These are phyloP conservation scores for Gallinago paraguaiae DNA, from an alignment of 2,113 vertebrate genomes.

Conservation along the genomic window DNA sequence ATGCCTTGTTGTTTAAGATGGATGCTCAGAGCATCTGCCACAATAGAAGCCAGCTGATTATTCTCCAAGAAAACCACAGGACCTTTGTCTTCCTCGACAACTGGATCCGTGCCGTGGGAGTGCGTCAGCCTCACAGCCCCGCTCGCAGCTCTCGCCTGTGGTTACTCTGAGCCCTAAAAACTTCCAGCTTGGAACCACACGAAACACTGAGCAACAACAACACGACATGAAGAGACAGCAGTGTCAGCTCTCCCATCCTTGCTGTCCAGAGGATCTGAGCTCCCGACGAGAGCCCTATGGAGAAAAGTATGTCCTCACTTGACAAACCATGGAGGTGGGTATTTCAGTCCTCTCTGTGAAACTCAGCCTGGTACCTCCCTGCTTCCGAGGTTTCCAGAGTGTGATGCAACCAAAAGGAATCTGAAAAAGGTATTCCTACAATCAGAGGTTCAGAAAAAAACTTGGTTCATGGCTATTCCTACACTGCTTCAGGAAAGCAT, in stretches of 20 bases:
- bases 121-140: slow-evolving; percentile 9
- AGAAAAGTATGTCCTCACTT: not conserved
- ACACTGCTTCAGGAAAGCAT: not conserved
- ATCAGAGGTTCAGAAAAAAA: not conserved
- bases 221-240: not conserved
- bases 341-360: not conserved
- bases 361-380: not conserved
- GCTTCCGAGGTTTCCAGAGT: not conserved
- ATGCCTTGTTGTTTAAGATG: slow-evolving; percentile 11
- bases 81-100: slow-evolving; percentile 47
- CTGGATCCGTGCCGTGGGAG: slow-evolving; percentile 43
- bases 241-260: not conserved
- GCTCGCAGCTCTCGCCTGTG: not conserved
- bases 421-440: not conserved
- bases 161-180: not conserved
- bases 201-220: not conserved
- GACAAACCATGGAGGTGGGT: not conserved
- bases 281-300: not conserved
- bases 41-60: slow-evolving; percentile 33
- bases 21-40: slow-evolving; percentile 42
- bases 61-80: slow-evolving; percentile 45
- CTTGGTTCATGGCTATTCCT: not conserved
- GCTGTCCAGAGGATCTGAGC: not conserved
- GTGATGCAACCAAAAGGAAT: not conserved
- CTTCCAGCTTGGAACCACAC: rapidly evolving